Evolutionary conservation across 30 jellyfish, hydroid and myxozoan genomes (phyloP), one percentile per base, ranked within the genome.

Genomic region (Calvadosia cruxmelitensis): DNA sequence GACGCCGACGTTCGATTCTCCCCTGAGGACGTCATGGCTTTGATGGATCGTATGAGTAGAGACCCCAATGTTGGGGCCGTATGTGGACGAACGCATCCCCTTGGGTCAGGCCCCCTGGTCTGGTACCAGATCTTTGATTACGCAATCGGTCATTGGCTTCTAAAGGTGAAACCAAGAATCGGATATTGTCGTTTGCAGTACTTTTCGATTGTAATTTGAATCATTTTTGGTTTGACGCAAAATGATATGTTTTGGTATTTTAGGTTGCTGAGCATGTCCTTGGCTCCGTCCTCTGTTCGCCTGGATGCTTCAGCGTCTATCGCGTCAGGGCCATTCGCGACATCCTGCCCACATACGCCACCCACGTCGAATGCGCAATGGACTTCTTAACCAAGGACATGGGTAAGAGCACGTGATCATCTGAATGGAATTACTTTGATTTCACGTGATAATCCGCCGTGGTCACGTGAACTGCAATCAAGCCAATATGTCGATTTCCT

Each of bases 251-350:
- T 27, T 24, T 13, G 2, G 23, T 69, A 28, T 3, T 49, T n/a
- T 63, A 86, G 96, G 96, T 86, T 78, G 96, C 96, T 33, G 72
- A 86, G 66, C 96, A 86, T 53, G 94, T 86, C 26, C 66, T 78
- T 66, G 96, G 96, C 29, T 73, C 96, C 26, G 96, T 86, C 3
- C 77, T 86, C 50, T 86, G 96, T 64, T 86, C 96, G 0, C 96
- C 96, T 42, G 96, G 96, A 0, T 86, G 96, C 70, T 86, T 86
- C 78, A 86, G 96, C 70, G 96, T 86, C 34, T 86, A 86, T 86
- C 82, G 96, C 25, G 94, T 93, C 2, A 63, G 81, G 28, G 96
- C 96, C 27, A 53, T 86, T 33, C 73, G 94, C 42, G 96, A 86
- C 71, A 87, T 86, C 15, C 62, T 86, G 53, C 92, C 92, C 3